Conservation (phyloP, 37 sponge, comb jelly and placozoan genomes). For the Oopsacas minuta region DNA sequence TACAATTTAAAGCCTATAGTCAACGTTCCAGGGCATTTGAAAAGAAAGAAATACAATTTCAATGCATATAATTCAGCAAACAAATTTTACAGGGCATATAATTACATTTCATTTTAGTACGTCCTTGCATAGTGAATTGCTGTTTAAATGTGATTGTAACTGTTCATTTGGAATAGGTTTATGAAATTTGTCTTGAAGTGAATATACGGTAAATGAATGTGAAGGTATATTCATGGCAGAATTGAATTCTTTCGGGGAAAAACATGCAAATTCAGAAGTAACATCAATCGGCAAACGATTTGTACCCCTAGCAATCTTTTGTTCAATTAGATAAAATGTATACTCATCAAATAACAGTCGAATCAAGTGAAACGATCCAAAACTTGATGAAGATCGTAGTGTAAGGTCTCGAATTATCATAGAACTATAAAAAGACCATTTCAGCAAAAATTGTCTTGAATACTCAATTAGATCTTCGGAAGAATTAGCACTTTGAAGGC, state of each 20-base stretch:
- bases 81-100: too few relatives aligned
- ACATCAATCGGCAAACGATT: conserved; percentile 72
- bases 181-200: too few relatives aligned
- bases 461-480: conserved; percentile 52
- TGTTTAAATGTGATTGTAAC: too few relatives aligned
- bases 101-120: too few relatives aligned
- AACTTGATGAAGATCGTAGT: conserved; percentile 92
- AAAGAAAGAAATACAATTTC: too few relatives aligned
- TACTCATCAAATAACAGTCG: conserved; percentile 95
- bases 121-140: too few relatives aligned
- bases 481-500: conserved; percentile 47
- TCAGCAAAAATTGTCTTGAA: conserved; percentile 86
- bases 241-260: background rate
- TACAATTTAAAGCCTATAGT: too few relatives aligned
- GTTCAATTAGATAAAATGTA: conserved; percentile 95
- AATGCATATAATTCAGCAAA: too few relatives aligned
- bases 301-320: conserved; percentile 70
- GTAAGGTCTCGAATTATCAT: conserved; percentile 98
- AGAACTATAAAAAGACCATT: conserved; percentile 89
- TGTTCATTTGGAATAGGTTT: too few relatives aligned
- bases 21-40: too few relatives aligned
- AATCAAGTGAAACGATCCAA: conserved; percentile 96
- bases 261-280: conserved; percentile 69
- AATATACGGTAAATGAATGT: too few relatives aligned
- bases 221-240: background rate